Percentiles rank a stretch among this genome's conserved stretches.
Conservation (phyloP, 2,113 vertebrate genomes). For the Albula goreensis region DNA sequence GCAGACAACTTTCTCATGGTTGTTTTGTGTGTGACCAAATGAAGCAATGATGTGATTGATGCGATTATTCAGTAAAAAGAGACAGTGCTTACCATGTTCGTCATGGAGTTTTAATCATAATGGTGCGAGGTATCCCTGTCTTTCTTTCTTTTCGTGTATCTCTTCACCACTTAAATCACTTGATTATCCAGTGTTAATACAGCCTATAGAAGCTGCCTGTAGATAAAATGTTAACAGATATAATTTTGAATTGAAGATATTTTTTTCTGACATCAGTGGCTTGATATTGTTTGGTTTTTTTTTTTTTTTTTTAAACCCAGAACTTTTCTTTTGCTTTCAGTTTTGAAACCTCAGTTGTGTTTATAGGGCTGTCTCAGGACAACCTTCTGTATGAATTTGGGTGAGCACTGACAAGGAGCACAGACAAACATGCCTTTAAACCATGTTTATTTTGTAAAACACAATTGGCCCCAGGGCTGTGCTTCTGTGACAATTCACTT, state of each 20-base stretch:
- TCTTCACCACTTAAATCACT: neutral
- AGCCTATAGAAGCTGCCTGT: neutral
- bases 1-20: neutral
- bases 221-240: neutral
- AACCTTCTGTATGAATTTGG: neutral
- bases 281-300: no score
- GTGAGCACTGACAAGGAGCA: neutral
- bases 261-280: neutral
- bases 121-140: neutral
- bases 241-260: neutral
- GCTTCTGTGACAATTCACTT: no score
- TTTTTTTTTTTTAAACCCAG: neutral
- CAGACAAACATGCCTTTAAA: neutral
- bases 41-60: neutral
- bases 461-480: no score
- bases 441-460: no score
- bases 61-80: neutral
- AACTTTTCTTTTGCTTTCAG: neutral
- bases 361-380: neutral
- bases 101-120: neutral
- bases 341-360: neutral
- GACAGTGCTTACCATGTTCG: neutral
- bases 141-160: neutral
- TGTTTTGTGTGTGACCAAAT: neutral
- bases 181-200: neutral